Percentiles rank a stretch among this genome's conserved stretches.
Evolutionary conservation across 2,888 invertebrate genomes (phyloP).

Genomic region (Esperia sulphurella): DNA sequence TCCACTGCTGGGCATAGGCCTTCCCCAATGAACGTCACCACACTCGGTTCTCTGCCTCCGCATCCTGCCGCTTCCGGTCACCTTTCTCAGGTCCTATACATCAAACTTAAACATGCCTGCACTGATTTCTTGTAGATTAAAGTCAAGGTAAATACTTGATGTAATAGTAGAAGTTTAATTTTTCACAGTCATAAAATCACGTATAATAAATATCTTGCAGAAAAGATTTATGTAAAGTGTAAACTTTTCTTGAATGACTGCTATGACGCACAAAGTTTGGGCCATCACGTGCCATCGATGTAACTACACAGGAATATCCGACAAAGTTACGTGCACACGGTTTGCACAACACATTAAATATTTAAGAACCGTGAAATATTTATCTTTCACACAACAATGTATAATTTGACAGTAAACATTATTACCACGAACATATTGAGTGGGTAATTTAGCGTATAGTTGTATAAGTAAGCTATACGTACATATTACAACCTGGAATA

Average conservation of each 20-base stretch:
- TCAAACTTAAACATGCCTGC: no score
- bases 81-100: no score
- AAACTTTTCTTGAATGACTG: not conserved
- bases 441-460: not conserved
- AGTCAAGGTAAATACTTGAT: not conserved
- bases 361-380: not conserved
- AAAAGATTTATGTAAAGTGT: not conserved
- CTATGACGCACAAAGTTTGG: constrained; percentile 15
- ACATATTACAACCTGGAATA: no score
- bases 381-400: not conserved
- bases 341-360: not conserved
- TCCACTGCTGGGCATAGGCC: no score
- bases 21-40: no score
- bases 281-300: not conserved
- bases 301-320: constrained; percentile 1
- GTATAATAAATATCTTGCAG: not conserved
- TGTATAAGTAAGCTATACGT: not conserved
- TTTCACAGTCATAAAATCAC: not conserved
- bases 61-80: no score
- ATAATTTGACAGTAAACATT: not conserved
- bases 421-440: not conserved
- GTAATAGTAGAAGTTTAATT: not conserved
- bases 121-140: not conserved
- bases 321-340: not conserved
- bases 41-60: no score